Evolutionary conservation across 1,140 invertebrate species (phyloP).

Genomic region (Metaphire vulgaris): DNA sequence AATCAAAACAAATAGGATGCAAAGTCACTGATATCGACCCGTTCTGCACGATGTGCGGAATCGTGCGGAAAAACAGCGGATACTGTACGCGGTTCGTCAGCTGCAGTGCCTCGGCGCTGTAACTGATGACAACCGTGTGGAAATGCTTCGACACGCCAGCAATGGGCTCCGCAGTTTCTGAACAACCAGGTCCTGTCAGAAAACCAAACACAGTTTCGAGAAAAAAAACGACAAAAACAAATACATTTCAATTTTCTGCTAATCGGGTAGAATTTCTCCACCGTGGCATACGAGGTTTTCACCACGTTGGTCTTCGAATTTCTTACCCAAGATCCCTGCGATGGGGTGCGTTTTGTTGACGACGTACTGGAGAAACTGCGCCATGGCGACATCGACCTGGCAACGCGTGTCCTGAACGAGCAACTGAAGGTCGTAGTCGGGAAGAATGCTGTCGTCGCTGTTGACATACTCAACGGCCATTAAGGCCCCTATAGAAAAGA

Average conservation of each 20-base stretch:
- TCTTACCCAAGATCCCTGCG: background rate
- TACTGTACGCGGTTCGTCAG: conserved; percentile 64
- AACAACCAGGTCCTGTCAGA: conserved; percentile 71
- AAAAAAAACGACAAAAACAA: background rate
- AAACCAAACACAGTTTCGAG: no score
- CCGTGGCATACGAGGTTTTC: no score
- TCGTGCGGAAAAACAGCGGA: conserved; percentile 76
- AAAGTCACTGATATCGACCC: no score
- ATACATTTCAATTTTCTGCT: background rate
- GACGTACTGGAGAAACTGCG: conserved; percentile 60
- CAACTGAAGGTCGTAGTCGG: conserved; percentile 61
- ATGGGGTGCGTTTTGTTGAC: conserved; percentile 10
- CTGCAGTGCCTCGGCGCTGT: conserved; percentile 69
- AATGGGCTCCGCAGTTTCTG: conserved; percentile 73
- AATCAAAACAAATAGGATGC: no score
- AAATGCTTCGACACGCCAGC: conserved; percentile 73
- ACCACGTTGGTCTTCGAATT: background rate
- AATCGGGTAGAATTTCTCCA: no score
- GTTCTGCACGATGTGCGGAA: conserved; percentile 71
- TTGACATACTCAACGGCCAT: conserved; percentile 66
- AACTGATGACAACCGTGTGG: conserved; percentile 69
- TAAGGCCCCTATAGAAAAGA: conserved; percentile 28
- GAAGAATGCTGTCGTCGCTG: conserved; percentile 57
- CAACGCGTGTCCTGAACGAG: conserved; percentile 64
- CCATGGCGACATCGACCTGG: conserved; percentile 68